These are phyloP conservation scores for Amblyopsis rosae DNA, from an alignment of 2,113 vertebrate species.

Conservation along the genomic window DNA sequence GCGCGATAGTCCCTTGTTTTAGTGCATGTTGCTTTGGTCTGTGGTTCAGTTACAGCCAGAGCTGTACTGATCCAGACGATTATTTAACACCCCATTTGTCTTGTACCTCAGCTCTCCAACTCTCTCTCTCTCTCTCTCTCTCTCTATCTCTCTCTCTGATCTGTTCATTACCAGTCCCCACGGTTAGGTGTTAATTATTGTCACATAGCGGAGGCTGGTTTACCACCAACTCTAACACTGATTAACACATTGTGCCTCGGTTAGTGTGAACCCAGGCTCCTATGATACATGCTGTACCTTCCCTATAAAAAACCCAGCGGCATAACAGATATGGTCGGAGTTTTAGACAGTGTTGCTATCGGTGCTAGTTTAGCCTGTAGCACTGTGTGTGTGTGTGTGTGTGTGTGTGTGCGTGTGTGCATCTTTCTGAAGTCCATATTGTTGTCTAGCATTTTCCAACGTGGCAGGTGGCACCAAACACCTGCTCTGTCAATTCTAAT, in stretches of 20 bases:
- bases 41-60: conserved; percentile 51
- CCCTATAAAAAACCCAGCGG: background rate
- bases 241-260: conserved; percentile 67
- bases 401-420: conserved; percentile 13
- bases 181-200: conserved; percentile 75
- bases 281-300: conserved; percentile 6
- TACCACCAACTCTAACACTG: conserved; percentile 67
- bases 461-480: background rate
- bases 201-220: conserved; percentile 54
- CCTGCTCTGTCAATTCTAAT: conserved; percentile 49
- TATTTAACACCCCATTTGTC: background rate
- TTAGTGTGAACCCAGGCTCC: conserved; percentile 30
- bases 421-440: conserved; percentile 2
- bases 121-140: background rate
- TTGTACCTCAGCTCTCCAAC: conserved; percentile 9
- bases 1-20: conserved; percentile 78
- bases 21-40: conserved; percentile 79
- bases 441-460: conserved; percentile 6
- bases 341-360: background rate
- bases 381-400: conserved; percentile 10
- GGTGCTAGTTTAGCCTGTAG: background rate
- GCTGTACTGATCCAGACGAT: conserved; percentile 4
- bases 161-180: conserved; percentile 52
- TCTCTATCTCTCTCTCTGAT: conserved; percentile 15
- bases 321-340: background rate